phyloP scores from a whole-genome alignment of 2,888 invertebrate genomes.

The Calliopum simillimum region DNA sequence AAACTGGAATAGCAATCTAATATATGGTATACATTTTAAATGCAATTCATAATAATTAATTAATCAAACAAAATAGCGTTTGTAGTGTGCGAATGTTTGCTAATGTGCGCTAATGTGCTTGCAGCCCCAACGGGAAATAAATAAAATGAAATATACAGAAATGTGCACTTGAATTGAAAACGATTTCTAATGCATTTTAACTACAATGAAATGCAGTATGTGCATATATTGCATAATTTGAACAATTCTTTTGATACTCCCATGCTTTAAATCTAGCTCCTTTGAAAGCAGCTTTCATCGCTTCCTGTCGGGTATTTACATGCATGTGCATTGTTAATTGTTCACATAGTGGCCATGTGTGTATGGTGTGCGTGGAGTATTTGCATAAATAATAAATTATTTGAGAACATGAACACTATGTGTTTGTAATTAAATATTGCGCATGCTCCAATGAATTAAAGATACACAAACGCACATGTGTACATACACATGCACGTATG shows the following conservation, averaged over 20 bases:
- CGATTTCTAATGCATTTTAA: too few species aligned
- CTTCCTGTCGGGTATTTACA: background rate
- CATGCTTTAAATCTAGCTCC: too few species aligned
- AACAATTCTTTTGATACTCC: too few species aligned
- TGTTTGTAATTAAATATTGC: background rate
- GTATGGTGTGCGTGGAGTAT: background rate
- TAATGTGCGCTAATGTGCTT: background rate
- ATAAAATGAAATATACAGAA: too few species aligned
- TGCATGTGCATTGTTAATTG: background rate
- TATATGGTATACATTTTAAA: background rate
- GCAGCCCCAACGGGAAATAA: background rate
- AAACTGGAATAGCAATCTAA: background rate
- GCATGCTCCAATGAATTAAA: background rate
- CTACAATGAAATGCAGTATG: background rate
- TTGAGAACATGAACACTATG: background rate
- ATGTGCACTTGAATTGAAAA: too few species aligned
- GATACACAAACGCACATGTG: too few species aligned
- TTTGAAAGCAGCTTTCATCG: background rate
- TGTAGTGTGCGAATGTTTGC: background rate
- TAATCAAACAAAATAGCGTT: background rate
- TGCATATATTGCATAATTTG: background rate
- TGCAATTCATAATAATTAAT: slow-evolving; percentile 9
- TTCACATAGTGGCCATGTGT: background rate
- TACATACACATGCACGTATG: too few species aligned
- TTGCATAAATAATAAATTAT: slow-evolving; percentile 1